Conservation (phyloP, 2,888 invertebrate species). For the Nemapogon koenigi region DNA sequence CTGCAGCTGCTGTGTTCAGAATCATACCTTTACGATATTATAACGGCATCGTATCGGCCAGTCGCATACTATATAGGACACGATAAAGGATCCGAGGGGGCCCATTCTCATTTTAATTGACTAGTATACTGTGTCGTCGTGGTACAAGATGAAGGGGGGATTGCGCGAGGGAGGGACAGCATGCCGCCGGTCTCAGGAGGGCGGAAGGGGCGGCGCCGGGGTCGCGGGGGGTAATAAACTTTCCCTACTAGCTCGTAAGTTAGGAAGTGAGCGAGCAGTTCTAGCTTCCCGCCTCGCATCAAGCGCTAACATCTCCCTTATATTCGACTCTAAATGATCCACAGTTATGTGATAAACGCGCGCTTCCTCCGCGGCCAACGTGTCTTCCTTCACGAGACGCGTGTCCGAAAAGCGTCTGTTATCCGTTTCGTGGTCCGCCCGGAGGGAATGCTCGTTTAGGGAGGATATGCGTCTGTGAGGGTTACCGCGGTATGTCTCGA, state of each 20-base stretch:
- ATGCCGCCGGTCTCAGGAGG: constrained; percentile 56
- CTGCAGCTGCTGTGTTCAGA: no score
- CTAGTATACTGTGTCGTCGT: constrained; percentile 43
- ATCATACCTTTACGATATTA: no score
- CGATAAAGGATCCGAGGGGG: no score
- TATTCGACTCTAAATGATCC: constrained; percentile 46
- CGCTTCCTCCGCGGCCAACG: constrained; percentile 17
- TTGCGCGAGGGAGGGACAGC: constrained; percentile 65
- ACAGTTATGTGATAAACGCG: constrained; percentile 54
- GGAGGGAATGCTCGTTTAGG: constrained; percentile 20
- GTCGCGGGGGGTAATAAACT: constrained; percentile 55
- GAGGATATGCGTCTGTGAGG: constrained; percentile 41
- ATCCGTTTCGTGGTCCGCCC: constrained; percentile 22
- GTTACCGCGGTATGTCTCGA: constrained; percentile 52
- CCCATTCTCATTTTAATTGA: no score
- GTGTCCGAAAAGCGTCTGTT: constrained; percentile 40
- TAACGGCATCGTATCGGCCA: no score
- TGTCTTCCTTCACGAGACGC: constrained; percentile 22
- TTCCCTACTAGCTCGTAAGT: constrained; percentile 73
- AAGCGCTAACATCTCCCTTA: constrained; percentile 44
- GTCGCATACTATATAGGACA: no score
- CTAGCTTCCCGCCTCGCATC: constrained; percentile 56
- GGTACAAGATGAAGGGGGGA: constrained; percentile 41
- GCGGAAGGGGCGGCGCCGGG: constrained; percentile 9
- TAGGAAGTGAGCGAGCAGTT: constrained; percentile 68